These are phyloP conservation scores for Oligia latruncula DNA, from an alignment of 2,888 invertebrate species.

Conservation along the genomic window DNA sequence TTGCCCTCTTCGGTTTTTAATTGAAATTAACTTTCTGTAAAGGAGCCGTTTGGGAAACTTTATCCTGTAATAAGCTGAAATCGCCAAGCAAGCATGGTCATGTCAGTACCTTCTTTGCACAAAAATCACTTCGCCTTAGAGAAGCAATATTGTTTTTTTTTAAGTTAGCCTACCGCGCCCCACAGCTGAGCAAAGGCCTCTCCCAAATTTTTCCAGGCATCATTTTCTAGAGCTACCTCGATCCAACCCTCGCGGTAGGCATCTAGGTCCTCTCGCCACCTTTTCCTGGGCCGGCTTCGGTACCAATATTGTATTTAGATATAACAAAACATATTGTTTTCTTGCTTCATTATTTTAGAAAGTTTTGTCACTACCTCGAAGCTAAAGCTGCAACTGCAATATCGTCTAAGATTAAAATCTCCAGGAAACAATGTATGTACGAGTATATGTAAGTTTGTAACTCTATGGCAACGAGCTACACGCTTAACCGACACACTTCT, in stretches of 20 bases:
- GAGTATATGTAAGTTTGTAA: background rate
- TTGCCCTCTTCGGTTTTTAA: background rate
- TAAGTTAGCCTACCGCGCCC: no score
- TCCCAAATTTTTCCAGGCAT: no score
- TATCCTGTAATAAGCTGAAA: background rate
- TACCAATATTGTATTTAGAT: background rate
- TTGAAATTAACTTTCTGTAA: no score
- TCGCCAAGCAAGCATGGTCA: background rate
- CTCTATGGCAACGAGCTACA: background rate
- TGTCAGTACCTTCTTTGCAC: background rate
- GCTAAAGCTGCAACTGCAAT: slow-evolving; percentile 4
- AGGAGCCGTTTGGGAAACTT: background rate
- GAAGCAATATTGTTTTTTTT: background rate
- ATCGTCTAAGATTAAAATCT: slow-evolving; percentile 26
- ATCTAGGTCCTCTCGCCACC: no score
- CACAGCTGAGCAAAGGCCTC: no score
- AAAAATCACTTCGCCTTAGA: background rate
- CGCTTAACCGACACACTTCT: background rate
- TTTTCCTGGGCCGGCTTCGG: no score
- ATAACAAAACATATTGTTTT: background rate
- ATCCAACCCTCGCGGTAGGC: no score
- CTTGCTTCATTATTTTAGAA: slow-evolving; percentile 11
- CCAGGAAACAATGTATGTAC: background rate
- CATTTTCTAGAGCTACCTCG: no score
- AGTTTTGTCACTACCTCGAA: background rate